phyloP scores from a whole-genome alignment of 1,140 invertebrate genomes.

The Drosophila lowei region DNA sequence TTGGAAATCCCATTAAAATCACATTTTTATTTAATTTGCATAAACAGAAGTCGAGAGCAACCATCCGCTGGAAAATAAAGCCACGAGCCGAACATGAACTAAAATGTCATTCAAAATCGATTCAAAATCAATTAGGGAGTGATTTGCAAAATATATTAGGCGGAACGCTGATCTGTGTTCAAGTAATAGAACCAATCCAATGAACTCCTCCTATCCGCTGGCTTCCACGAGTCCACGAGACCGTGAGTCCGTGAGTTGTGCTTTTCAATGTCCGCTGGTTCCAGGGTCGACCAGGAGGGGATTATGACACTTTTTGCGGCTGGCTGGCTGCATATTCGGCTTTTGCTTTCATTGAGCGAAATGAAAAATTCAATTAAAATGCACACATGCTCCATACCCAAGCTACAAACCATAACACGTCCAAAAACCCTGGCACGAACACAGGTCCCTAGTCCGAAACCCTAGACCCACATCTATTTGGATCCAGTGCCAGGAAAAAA shows the following conservation, averaged over 20 bases:
- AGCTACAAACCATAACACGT: conserved; percentile 1
- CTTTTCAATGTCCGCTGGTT: too few species aligned
- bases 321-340: conserved; percentile 59
- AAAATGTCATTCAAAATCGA: conserved; percentile 67
- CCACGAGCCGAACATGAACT: conserved; percentile 8
- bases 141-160: conserved; percentile 48
- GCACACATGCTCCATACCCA: conserved; percentile 54
- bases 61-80: conserved; percentile 34
- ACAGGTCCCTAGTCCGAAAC: neutral
- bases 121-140: conserved; percentile 68
- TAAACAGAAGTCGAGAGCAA: conserved; percentile 53
- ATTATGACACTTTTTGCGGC: conserved; percentile 74
- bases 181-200: conserved; percentile 8
- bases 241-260: neutral
- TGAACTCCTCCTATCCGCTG: conserved; percentile 1
- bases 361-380: conserved; percentile 81
- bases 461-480: conserved; percentile 25
- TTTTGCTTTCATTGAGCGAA: conserved; percentile 73
- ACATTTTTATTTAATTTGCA: conserved; percentile 74
- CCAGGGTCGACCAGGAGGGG: neutral
- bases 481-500: conserved; percentile 58
- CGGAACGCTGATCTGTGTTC: conserved; percentile 8
- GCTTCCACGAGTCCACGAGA: neutral
- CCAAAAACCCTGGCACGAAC: too few species aligned
- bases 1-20: conserved; percentile 66